These are phyloP conservation scores for Ceratina calcarata DNA, from an alignment of 1,140 invertebrate genomes.

Conservation along the genomic window DNA sequence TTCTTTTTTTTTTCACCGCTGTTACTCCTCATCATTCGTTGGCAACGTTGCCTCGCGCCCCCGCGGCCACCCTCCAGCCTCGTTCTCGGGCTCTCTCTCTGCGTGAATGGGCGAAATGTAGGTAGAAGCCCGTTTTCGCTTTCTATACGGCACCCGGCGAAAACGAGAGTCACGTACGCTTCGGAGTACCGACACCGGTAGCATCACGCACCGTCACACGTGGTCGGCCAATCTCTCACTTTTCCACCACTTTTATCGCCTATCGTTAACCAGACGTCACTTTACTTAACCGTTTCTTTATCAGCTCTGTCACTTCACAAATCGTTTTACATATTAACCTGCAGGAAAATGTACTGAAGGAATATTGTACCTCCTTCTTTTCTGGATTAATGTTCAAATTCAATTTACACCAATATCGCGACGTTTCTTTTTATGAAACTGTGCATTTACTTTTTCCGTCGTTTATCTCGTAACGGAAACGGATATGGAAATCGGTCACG, in stretches of 20 bases:
- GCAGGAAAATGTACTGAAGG: neutral
- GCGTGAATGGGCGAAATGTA: conserved; percentile 80
- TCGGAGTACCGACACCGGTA: conserved; percentile 70
- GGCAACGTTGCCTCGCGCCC: conserved; percentile 16
- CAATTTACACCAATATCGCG: no score
- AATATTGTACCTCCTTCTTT: neutral
- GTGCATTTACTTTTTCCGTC: neutral
- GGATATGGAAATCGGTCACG: conserved; percentile 10
- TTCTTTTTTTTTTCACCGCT: neutral
- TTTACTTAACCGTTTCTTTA: conserved; percentile 25
- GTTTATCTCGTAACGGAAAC: neutral
- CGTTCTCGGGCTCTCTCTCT: conserved; percentile 68
- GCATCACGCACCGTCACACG: conserved; percentile 66
- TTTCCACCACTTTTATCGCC: conserved; percentile 19
- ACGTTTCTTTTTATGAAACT: no score
- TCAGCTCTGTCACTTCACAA: neutral
- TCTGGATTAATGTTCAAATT: neutral
- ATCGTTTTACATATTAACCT: neutral
- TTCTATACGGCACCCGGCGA: conserved; percentile 78
- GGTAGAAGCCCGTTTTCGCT: conserved; percentile 79
- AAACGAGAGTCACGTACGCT: conserved; percentile 79
- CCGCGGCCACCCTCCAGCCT: conserved; percentile 47
- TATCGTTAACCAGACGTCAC: neutral
- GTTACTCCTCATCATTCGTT: conserved; percentile 56
- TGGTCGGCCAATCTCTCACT: conserved; percentile 47